A percentile compares a stretch with the other conserved stretches of the same genome.
Evolutionary conservation across 2,113 vertebrate species (phyloP).

Genomic region (Helogale parvula): DNA sequence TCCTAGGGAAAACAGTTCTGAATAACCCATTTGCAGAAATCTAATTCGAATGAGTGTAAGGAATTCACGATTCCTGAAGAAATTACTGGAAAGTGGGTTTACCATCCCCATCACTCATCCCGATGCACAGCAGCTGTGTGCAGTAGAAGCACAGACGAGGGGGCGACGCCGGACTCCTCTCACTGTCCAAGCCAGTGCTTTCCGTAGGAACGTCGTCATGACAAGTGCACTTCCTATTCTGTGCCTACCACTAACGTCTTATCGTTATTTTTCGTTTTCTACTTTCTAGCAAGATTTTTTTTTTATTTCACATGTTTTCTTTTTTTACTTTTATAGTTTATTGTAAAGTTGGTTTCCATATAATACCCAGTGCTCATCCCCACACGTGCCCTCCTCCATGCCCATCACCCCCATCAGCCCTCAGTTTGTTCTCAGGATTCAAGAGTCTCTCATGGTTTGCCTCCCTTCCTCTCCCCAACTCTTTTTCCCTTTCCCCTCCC

Average conservation of each 20-base stretch:
- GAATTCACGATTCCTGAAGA: not conserved
- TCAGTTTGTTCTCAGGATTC: no score
- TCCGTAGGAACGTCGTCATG: not conserved
- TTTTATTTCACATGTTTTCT: no score
- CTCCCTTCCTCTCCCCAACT: no score
- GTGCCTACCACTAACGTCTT: not conserved
- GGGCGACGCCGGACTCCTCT: not conserved
- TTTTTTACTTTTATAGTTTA: no score
- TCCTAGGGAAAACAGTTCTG: conserved; percentile 19
- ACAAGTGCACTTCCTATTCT: not conserved
- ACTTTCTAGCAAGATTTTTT: not conserved
- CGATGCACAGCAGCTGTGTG: not conserved
- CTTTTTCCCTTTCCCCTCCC: no score
- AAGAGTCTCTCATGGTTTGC: no score
- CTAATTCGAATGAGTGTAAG: not conserved
- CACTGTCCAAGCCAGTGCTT: not conserved
- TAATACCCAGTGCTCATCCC: no score
- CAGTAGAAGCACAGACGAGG: no score
- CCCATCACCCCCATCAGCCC: no score
- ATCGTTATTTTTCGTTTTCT: not conserved
- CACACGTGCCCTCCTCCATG: no score
- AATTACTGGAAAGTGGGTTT: not conserved
- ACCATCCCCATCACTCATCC: not conserved
- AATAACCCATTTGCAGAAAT: not conserved
- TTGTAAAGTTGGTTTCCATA: no score